Percentiles rank a stretch among this genome's conserved stretches.
phyloP scores from a whole-genome alignment of 1,140 invertebrate species.

The Stenopsyche tienmushanensis region DNA sequence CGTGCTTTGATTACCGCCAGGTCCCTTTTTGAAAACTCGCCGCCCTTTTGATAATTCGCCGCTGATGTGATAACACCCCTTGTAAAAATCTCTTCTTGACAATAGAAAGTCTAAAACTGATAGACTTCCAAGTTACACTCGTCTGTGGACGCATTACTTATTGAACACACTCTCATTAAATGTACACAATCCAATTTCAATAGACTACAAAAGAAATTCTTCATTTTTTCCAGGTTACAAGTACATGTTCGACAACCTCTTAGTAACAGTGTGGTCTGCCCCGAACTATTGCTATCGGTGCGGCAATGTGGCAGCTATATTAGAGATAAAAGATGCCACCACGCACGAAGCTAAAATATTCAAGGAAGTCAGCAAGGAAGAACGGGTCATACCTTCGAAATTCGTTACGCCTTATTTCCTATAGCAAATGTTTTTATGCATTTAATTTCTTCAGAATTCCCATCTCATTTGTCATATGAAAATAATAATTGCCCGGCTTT shows the following conservation, averaged over 20 bases:
- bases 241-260: constrained; percentile 93
- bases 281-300: constrained; percentile 97
- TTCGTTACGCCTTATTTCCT: constrained; percentile 96
- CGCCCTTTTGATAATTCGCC: no score
- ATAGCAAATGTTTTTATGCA: constrained; percentile 49
- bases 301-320: constrained; percentile 90
- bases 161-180: no score
- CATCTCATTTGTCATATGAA: constrained; percentile 14
- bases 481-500: not conserved
- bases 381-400: constrained; percentile 87
- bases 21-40: no score
- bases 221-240: constrained; percentile 78
- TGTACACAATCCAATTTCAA: no score
- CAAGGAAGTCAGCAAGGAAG: constrained; percentile 88
- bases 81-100: no score
- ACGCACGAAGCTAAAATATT: constrained; percentile 85
- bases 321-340: constrained; percentile 78
- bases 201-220: no score
- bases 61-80: no score
- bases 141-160: no score
- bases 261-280: constrained; percentile 96
- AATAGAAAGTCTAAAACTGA: no score
- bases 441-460: not conserved
- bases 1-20: no score
- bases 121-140: no score